phyloP scores from a whole-genome alignment of 1,140 invertebrate species.

The Drosophila mayri region DNA sequence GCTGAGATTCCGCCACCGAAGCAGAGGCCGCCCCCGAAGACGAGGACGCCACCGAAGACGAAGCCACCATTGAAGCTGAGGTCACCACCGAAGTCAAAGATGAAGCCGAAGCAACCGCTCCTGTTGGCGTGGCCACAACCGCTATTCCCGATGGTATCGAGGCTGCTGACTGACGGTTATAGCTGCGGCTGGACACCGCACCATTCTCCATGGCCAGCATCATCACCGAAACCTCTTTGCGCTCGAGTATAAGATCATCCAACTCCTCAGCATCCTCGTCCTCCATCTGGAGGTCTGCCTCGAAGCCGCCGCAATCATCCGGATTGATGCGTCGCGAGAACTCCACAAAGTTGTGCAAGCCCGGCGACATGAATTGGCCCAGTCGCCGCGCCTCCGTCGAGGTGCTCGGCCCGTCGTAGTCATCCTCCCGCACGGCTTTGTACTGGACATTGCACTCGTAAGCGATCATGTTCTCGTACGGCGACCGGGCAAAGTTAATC shows the following conservation, averaged over 20 bases:
- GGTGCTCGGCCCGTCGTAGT: neutral
- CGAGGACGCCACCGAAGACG: neutral
- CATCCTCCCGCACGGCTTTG: neutral
- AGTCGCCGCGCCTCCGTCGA: neutral
- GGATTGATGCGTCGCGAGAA: slow-evolving; percentile 48
- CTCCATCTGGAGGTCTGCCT: slow-evolving; percentile 31
- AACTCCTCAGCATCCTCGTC: slow-evolving; percentile 35
- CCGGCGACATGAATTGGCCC: neutral
- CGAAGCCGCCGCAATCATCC: slow-evolving; percentile 47
- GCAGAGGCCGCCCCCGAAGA: neutral
- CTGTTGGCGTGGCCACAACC: neutral
- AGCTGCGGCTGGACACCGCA: neutral
- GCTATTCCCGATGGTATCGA: neutral
- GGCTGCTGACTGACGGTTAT: neutral
- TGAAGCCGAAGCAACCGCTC: neutral
- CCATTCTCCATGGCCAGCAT: neutral
- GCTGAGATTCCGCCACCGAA: neutral
- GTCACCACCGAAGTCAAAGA: neutral
- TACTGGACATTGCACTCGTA: slow-evolving; percentile 62
- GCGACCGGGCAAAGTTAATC: slow-evolving; percentile 93
- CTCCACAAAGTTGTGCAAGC: slow-evolving; percentile 45
- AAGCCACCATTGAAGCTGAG: neutral
- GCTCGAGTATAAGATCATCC: slow-evolving; percentile 2
- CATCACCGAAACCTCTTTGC: neutral
- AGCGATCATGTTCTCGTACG: slow-evolving; percentile 87